Conservation (phyloP, 2,888 invertebrate genomes). For the Hypselothyrea guttata region DNA sequence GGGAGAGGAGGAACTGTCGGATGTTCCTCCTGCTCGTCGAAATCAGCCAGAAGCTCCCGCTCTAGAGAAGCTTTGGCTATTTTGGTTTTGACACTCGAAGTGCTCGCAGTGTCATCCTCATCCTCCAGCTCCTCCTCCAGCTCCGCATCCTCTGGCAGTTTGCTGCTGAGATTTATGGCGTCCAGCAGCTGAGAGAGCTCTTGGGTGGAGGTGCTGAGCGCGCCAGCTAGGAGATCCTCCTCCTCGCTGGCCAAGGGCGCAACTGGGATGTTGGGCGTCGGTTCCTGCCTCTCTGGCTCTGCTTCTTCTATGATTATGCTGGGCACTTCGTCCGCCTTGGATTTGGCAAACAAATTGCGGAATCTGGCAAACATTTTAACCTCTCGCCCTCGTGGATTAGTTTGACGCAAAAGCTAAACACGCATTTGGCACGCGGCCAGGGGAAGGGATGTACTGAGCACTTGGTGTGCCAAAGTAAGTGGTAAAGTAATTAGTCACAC, state of each 20-base stretch:
- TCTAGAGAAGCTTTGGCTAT: slow-evolving; percentile 69
- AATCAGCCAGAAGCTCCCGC: slow-evolving; percentile 56
- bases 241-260: slow-evolving; percentile 62
- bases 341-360: slow-evolving; percentile 79
- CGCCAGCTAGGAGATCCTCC: slow-evolving; percentile 47
- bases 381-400: slow-evolving; percentile 13
- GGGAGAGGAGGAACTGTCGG: too few species aligned
- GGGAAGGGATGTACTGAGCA: background rate
- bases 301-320: slow-evolving; percentile 55
- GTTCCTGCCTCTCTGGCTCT: too few species aligned
- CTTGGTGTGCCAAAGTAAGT: slow-evolving; percentile 34
- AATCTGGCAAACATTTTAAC: slow-evolving; percentile 79
- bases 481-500: slow-evolving; percentile 45
- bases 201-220: slow-evolving; percentile 47
- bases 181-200: slow-evolving; percentile 50
- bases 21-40: slow-evolving; percentile 27
- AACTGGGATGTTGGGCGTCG: too few species aligned
- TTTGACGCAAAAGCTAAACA: slow-evolving; percentile 65
- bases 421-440: slow-evolving; percentile 75
- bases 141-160: slow-evolving; percentile 36
- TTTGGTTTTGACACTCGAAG: slow-evolving; percentile 62
- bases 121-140: slow-evolving; percentile 32
- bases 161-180: slow-evolving; percentile 47
- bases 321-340: slow-evolving; percentile 60
- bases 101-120: slow-evolving; percentile 65